Percentiles rank a stretch among this genome's conserved stretches.
These are phyloP conservation scores for Antechinus stuartii DNA, from an alignment of 2,113 vertebrate species.

Conservation along the genomic window DNA sequence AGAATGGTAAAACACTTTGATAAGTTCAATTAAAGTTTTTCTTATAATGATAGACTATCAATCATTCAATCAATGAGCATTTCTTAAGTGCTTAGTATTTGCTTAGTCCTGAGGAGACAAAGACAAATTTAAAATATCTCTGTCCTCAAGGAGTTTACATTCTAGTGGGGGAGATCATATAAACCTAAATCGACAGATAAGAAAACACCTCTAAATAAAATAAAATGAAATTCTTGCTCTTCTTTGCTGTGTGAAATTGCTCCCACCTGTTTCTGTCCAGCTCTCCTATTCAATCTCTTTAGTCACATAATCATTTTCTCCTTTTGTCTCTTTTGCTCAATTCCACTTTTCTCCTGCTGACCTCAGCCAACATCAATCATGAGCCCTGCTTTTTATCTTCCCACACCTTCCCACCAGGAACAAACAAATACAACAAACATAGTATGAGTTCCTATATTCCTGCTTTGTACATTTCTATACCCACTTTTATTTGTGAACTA, in stretches of 20 bases:
- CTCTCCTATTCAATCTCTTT: background rate
- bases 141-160: background rate
- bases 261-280: background rate
- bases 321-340: background rate
- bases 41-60: background rate
- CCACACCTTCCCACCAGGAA: background rate
- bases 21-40: background rate
- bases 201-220: background rate
- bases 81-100: background rate
- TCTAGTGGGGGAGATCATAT: background rate
- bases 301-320: background rate
- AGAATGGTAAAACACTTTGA: background rate
- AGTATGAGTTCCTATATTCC: background rate
- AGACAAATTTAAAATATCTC: background rate
- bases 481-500: background rate
- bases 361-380: slow-evolving; percentile 13
- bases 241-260: background rate
- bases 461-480: background rate
- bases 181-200: background rate
- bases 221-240: background rate
- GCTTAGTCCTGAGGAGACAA: background rate
- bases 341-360: slow-evolving; percentile 14
- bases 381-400: background rate
- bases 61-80: background rate
- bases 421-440: background rate